A percentile compares a stretch with the other conserved stretches of the same genome.
Conservation (phyloP, 1,140 invertebrate genomes). For the Meloidogyne exigua region DNA sequence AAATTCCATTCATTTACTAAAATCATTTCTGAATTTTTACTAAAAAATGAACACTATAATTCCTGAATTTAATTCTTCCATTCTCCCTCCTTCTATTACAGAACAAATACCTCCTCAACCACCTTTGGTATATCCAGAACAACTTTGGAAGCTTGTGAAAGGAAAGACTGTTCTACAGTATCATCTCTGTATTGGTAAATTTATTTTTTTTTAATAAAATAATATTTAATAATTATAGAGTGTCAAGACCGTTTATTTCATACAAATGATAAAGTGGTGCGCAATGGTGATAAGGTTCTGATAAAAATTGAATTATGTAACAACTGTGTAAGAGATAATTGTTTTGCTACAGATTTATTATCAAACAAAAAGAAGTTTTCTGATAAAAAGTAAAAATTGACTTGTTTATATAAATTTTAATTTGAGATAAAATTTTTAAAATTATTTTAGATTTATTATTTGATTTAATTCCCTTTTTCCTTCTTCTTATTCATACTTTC, state of each 20-base stretch:
- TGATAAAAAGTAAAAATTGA: not conserved
- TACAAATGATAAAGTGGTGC: not conserved
- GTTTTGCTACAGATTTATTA: not conserved
- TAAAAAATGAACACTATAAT: not conserved
- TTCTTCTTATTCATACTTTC: too few species aligned
- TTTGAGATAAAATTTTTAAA: too few species aligned
- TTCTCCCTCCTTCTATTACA: not conserved
- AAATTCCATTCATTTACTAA: not conserved
- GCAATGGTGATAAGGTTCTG: not conserved
- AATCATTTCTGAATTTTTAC: not conserved
- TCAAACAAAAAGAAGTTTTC: not conserved
- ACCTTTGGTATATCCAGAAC: not conserved
- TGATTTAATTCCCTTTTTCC: too few species aligned
- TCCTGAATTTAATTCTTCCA: not conserved
- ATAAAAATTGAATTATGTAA: constrained; percentile 1
- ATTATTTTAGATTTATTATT: too few species aligned
- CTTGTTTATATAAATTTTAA: too few species aligned
- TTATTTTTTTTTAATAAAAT: not conserved
- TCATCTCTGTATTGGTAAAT: not conserved
- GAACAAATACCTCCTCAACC: not conserved
- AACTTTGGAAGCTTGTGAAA: constrained; percentile 8
- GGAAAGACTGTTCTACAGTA: not conserved
- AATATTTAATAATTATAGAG: not conserved
- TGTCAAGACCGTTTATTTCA: not conserved
- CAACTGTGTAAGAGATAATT: not conserved